These are phyloP conservation scores for Eurytoma adleriae DNA, from an alignment of 2,888 invertebrate species.

Conservation along the genomic window DNA sequence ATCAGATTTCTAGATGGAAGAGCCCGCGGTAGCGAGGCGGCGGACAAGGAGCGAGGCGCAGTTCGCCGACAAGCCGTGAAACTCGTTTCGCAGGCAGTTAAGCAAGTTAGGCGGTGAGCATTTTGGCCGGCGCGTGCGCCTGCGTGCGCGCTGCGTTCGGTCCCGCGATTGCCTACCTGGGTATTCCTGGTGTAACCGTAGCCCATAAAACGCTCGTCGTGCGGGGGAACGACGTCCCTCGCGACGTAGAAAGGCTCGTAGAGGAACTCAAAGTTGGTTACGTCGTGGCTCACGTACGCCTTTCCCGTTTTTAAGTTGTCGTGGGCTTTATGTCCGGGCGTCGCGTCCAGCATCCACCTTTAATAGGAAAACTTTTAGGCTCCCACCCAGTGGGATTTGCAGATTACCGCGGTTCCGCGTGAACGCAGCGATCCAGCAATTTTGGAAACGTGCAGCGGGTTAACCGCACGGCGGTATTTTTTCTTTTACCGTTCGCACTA, in stretches of 20 bases:
- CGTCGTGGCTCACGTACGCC: constrained; percentile 89
- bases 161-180: constrained; percentile 80
- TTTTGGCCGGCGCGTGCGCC: constrained; percentile 27
- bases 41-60: not conserved
- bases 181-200: constrained; percentile 95
- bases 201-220: constrained; percentile 93
- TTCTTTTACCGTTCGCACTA: too few species aligned
- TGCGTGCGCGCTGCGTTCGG: not conserved
- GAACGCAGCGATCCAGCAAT: not conserved
- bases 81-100: constrained; percentile 55
- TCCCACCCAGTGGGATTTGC: not conserved
- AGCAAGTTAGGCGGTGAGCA: constrained; percentile 50
- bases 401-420: not conserved
- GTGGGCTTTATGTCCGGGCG: constrained; percentile 65
- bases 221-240: constrained; percentile 87
- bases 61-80: constrained; percentile 53
- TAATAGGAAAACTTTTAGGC: constrained; percentile 50
- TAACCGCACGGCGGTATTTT: too few species aligned
- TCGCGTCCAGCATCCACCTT: constrained; percentile 70
- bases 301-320: constrained; percentile 79
- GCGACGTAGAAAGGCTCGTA: constrained; percentile 96
- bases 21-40: constrained; percentile 8
- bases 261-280: constrained; percentile 86
- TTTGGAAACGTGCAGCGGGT: too few species aligned
- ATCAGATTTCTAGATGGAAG: constrained; percentile 47